Evolutionary conservation across 2,888 invertebrate genomes (phyloP).

Genomic region (Acanthosepion pharaonis): DNA sequence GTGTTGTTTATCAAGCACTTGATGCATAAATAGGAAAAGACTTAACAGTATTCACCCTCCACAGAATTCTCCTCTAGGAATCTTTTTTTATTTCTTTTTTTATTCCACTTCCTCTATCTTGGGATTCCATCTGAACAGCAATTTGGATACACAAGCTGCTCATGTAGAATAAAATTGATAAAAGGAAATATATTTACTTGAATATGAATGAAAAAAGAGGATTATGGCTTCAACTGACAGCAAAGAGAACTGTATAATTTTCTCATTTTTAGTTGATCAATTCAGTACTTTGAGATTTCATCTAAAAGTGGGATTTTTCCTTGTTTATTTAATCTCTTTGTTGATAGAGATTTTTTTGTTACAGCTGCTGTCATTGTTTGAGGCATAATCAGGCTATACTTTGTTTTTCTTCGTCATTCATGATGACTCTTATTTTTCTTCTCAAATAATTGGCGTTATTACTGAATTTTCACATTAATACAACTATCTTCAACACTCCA

Average conservation of each 20-base stretch:
- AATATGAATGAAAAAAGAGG: neutral
- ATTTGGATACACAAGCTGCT: neutral
- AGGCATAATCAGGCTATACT: neutral
- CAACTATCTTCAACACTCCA: too few species aligned
- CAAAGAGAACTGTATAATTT: neutral
- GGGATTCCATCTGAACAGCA: neutral
- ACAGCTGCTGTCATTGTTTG: neutral
- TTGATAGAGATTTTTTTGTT: neutral
- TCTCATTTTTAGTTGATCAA: neutral
- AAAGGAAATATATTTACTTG: neutral
- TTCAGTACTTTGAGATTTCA: neutral
- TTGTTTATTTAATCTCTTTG: neutral
- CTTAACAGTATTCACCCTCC: neutral
- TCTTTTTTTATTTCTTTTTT: neutral
- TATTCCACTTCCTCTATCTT: neutral
- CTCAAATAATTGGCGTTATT: too few species aligned
- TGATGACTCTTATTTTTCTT: neutral
- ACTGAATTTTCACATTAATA: too few species aligned
- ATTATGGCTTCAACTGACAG: neutral
- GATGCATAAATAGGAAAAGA: neutral
- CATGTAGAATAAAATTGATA: constrained; percentile 33
- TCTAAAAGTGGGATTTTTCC: neutral
- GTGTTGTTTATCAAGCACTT: neutral
- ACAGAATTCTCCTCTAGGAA: neutral
- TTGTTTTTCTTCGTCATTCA: neutral